phyloP scores from a whole-genome alignment of 2,797 vertebrate species.

The Sciurus carolinensis region DNA sequence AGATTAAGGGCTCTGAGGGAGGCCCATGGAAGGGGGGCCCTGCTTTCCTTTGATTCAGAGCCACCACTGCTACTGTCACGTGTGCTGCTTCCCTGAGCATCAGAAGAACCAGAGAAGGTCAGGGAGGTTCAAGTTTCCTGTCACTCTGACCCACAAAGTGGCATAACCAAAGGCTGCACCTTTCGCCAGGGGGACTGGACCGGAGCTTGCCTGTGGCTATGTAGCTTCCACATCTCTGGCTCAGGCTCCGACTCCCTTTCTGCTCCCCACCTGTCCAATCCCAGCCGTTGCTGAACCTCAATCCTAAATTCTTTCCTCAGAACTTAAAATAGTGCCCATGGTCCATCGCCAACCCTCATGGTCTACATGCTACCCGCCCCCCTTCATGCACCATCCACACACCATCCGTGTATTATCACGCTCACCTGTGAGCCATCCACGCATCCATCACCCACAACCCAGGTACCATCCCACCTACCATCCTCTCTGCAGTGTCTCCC shows the following conservation, averaged over 20 bases:
- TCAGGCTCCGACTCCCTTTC: background rate
- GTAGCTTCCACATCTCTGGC: rapidly evolving
- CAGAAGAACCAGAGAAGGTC: background rate
- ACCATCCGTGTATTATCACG: background rate
- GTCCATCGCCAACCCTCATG: background rate
- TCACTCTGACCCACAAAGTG: background rate
- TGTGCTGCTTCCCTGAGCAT: background rate
- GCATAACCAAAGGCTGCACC: background rate
- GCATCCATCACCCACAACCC: no score
- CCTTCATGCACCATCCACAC: background rate
- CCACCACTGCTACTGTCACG: no score
- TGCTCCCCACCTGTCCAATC: background rate
- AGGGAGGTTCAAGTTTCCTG: background rate
- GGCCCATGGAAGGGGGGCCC: background rate
- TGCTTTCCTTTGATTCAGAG: background rate
- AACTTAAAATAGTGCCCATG: background rate
- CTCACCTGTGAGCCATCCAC: no score
- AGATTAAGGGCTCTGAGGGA: background rate
- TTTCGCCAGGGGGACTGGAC: background rate
- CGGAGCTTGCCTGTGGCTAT: background rate
- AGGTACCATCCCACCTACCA: background rate
- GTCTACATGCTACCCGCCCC: background rate
- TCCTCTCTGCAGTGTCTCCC: no score
- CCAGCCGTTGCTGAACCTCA: background rate
- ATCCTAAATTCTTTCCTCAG: background rate